These are phyloP conservation scores for Scytalopus superciliaris DNA, from an alignment of 2,113 vertebrate species.

Conservation along the genomic window DNA sequence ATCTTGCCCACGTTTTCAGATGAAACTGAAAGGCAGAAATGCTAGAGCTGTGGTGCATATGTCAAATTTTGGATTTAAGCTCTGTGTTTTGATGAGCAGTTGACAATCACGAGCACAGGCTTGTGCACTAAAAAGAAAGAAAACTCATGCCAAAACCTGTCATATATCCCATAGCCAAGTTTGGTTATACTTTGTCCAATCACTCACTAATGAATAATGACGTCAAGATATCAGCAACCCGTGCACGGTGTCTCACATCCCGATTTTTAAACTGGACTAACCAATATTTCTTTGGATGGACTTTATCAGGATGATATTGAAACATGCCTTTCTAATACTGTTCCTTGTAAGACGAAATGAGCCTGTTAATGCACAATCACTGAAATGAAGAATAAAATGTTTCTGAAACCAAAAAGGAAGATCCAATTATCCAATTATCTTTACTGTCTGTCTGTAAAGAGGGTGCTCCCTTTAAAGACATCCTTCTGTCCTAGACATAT, in stretches of 20 bases:
- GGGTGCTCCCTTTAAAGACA: background rate
- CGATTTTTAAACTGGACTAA: background rate
- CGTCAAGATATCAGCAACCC: background rate
- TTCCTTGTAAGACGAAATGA: background rate
- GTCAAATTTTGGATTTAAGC: background rate
- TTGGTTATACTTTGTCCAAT: background rate
- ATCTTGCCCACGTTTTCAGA: background rate
- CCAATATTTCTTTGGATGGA: background rate
- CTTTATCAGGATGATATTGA: background rate
- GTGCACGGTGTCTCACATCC: background rate
- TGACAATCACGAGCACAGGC: background rate
- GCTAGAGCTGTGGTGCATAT: background rate
- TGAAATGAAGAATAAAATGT: background rate
- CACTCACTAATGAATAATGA: accelerated
- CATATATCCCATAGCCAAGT: background rate
- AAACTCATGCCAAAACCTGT: background rate
- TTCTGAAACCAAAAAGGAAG: background rate
- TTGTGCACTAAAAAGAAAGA: background rate
- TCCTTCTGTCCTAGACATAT: background rate
- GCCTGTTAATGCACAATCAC: background rate
- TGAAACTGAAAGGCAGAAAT: background rate
- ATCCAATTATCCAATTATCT: background rate
- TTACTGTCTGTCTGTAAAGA: background rate
- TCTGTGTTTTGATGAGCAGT: background rate
- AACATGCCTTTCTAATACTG: background rate